Evolutionary conservation across 1,140 invertebrate genomes (phyloP), one percentile per base, ranked within the genome.

Genomic region (Caenorhabditis tropicalis): DNA sequence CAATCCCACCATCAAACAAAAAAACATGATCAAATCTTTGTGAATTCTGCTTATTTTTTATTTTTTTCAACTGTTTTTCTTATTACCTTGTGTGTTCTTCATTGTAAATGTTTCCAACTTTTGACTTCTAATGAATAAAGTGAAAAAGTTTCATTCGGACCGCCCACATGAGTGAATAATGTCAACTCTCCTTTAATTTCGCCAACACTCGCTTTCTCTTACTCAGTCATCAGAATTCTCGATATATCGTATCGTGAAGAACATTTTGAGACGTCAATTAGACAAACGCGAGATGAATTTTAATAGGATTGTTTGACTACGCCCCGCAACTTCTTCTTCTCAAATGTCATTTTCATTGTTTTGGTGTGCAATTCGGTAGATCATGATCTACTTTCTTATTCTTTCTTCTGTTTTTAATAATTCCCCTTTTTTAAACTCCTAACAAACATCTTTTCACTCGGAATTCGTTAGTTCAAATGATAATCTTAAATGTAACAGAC

Each of bases 171-270:
- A 39, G 43, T 16, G n/a, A 24, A 74, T 24, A 74, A 39, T 12
- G 2, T 15, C 27, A 19, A 24, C 43, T 12, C 65, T 74, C 58
- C 58, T 19, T 16, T 15, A 16, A 16, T 65, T n/a, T 3, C 31
- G 31, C 1, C 16, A n/a, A 33, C 58, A 15, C 31, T 74, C 65
- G 29, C 36, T 43, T 46, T 19, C 65, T 24, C 36, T 74, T 74
- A 74, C 65, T 74, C 65, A 74, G 65, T 74, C 65, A 74, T 74
- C 65, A 74, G 5, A 43, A 74, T 74, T 74, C 65, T 36, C 36
- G 29, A 36, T 65, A 65, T 74, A 74, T 39, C 33, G 65, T 43
- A 74, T 74, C 36, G 33, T 74, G 36, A 74, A 43, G 58, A 65
- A 33, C 58, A 65, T 36, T 19, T 10, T 65, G 58, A 33, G 10